phyloP scores from a whole-genome alignment of 2,888 invertebrate species.

The Gortyna flavago region DNA sequence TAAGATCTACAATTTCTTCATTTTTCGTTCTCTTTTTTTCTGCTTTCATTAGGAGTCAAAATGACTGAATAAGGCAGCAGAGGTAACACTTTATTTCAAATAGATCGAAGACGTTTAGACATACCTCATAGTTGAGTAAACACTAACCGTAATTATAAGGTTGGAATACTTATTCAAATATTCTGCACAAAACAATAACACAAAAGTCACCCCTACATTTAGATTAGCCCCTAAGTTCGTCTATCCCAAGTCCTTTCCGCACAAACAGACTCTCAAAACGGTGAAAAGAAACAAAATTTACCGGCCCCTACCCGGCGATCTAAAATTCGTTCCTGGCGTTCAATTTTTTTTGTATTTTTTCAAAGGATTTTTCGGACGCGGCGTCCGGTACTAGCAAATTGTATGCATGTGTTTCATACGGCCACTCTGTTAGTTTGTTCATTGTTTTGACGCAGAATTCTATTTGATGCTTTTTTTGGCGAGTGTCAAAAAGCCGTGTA shows the following conservation, averaged over 20 bases:
- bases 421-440: constrained; percentile 58
- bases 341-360: constrained; percentile 73
- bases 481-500: constrained; percentile 63
- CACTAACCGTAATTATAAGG: not conserved
- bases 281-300: constrained; percentile 30
- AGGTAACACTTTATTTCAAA: not conserved
- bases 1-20: too few species aligned
- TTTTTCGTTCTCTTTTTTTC: too few species aligned
- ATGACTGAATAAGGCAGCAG: not conserved
- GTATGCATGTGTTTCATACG: constrained; percentile 61
- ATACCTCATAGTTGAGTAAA: not conserved
- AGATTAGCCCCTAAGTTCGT: not conserved
- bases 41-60: too few species aligned
- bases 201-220: not conserved
- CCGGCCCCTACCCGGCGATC: constrained; percentile 37
- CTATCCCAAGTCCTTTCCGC: not conserved
- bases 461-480: constrained; percentile 62
- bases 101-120: not conserved
- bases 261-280: constrained; percentile 31
- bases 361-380: constrained; percentile 71
- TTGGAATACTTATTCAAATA: not conserved
- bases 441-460: constrained; percentile 66
- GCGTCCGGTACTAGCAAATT: constrained; percentile 56
- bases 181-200: not conserved
- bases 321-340: constrained; percentile 44